Evolutionary conservation across 2,888 invertebrate genomes (phyloP).

Genomic region (Apamea sordens): DNA sequence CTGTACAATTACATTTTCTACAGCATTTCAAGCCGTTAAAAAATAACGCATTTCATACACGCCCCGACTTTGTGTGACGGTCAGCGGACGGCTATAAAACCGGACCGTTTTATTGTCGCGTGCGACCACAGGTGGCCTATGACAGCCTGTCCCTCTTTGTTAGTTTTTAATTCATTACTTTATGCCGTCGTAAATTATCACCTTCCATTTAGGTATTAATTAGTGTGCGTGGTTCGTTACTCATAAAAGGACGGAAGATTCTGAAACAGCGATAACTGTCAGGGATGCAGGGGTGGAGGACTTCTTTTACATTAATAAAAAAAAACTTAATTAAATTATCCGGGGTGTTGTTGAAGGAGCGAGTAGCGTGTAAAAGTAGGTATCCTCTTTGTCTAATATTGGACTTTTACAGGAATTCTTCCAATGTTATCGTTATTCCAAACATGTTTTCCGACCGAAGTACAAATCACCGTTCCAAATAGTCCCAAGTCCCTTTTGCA

Average conservation of each 20-base stretch:
- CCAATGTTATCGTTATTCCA: not conserved
- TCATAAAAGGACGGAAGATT: not conserved
- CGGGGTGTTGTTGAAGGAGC: not conserved
- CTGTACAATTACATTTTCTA: constrained; percentile 31
- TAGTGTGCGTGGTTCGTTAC: constrained; percentile 7
- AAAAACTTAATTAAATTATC: too few relatives aligned
- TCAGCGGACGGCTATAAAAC: constrained; percentile 54
- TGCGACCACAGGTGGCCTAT: constrained; percentile 42
- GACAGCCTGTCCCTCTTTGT: constrained; percentile 38
- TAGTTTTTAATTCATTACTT: constrained; percentile 54
- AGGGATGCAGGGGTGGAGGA: not conserved
- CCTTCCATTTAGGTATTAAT: constrained; percentile 36
- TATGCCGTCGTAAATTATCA: constrained; percentile 53
- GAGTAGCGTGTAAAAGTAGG: not conserved
- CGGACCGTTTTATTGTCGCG: constrained; percentile 57
- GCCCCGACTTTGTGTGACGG: constrained; percentile 40
- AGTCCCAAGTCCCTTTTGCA: not conserved
- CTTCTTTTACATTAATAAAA: not conserved
- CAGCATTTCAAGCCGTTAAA: constrained; percentile 49
- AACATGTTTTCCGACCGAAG: not conserved
- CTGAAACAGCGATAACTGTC: not conserved
- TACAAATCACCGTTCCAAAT: not conserved
- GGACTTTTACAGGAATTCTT: not conserved
- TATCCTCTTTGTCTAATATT: not conserved
- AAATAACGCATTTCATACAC: constrained; percentile 64